Evolutionary conservation across 2,888 invertebrate genomes (phyloP).

Genomic region (Melieria crassipennis): DNA sequence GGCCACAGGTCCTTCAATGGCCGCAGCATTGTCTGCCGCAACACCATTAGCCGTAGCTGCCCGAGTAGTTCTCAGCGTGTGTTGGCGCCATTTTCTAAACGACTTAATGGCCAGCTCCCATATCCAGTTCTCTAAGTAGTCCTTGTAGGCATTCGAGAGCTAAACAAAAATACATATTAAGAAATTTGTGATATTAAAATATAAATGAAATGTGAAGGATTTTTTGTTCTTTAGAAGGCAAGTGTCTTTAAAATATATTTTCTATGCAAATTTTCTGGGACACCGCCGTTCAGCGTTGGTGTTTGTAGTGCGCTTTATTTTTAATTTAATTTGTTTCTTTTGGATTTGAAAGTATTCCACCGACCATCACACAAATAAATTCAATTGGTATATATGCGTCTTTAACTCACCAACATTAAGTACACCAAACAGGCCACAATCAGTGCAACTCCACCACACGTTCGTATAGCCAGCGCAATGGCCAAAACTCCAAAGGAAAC

Average conservation of each 20-base stretch:
- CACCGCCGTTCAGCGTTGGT: too few species aligned
- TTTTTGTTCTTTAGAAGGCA: too few species aligned
- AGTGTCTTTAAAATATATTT: too few species aligned
- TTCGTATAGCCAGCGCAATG: constrained; percentile 72
- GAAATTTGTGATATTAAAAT: background rate
- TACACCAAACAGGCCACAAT: constrained; percentile 74
- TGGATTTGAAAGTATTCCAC: background rate
- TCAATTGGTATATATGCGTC: background rate
- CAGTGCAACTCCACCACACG: constrained; percentile 81
- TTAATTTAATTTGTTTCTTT: too few species aligned
- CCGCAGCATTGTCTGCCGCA: background rate
- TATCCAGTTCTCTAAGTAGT: constrained; percentile 71
- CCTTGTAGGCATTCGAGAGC: constrained; percentile 76
- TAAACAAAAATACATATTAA: constrained; percentile 56
- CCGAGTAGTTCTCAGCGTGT: background rate
- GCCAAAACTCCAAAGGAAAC: constrained; percentile 73
- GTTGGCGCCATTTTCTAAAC: constrained; percentile 33
- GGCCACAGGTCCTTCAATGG: background rate
- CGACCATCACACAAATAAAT: background rate
- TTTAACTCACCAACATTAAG: constrained; percentile 71
- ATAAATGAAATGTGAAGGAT: too few species aligned
- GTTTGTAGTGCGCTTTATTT: too few species aligned
- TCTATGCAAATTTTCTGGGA: too few species aligned
- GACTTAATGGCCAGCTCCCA: constrained; percentile 63
- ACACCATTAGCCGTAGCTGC: too few species aligned